Conservation (phyloP, 2,888 invertebrate species). For the Griposia aprilina region DNA sequence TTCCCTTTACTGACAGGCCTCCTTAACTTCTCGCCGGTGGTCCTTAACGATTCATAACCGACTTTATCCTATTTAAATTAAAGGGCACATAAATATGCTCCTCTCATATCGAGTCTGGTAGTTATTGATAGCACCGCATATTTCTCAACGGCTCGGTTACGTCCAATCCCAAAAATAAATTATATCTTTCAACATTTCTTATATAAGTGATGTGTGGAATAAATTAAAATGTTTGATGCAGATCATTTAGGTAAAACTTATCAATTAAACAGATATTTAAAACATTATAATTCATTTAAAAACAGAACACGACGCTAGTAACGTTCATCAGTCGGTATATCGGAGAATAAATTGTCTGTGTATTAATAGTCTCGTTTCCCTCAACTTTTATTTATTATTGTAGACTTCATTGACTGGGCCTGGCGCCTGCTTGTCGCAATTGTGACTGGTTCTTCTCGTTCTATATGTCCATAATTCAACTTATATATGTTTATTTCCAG, state of each 20-base stretch:
- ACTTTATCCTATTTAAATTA: slow-evolving; percentile 66
- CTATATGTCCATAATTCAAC: slow-evolving; percentile 85
- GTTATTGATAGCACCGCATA: slow-evolving; percentile 65
- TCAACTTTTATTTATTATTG: slow-evolving; percentile 86
- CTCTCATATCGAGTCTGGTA: slow-evolving; percentile 52
- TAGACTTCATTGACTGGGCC: slow-evolving; percentile 86
- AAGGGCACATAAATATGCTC: slow-evolving; percentile 62
- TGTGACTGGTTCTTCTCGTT: slow-evolving; percentile 89
- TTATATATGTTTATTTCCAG: slow-evolving; percentile 84
- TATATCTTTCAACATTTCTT: slow-evolving; percentile 57
- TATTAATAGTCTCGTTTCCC: slow-evolving; percentile 82
- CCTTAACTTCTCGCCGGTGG: slow-evolving; percentile 67
- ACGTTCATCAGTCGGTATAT: slow-evolving; percentile 68
- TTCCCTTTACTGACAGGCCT: slow-evolving; percentile 67
- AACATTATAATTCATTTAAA: slow-evolving; percentile 70
- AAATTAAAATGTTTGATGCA: slow-evolving; percentile 61
- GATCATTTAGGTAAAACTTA: slow-evolving; percentile 67
- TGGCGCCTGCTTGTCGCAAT: slow-evolving; percentile 88
- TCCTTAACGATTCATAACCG: slow-evolving; percentile 65
- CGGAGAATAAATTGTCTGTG: slow-evolving; percentile 73
- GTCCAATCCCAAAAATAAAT: slow-evolving; percentile 63
- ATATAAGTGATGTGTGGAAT: slow-evolving; percentile 58
- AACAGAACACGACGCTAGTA: slow-evolving; percentile 70
- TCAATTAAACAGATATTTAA: slow-evolving; percentile 68
- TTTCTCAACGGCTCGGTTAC: slow-evolving; percentile 53